Evolutionary conservation across 2,113 vertebrate species (phyloP).

Genomic region (Mixornis gularis): DNA sequence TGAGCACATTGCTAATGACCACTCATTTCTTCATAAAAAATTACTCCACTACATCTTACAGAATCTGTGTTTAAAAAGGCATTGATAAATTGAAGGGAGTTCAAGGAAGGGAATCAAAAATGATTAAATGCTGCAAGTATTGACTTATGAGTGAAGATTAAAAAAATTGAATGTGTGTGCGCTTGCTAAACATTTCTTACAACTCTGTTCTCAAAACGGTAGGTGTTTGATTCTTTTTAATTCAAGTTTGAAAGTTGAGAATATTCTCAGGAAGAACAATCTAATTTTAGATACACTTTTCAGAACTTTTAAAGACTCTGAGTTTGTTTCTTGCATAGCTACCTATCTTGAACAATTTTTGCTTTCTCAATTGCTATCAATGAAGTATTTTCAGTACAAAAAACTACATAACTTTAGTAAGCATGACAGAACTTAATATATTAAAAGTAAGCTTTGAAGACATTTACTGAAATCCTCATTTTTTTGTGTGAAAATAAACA

Average conservation of each 20-base stretch:
- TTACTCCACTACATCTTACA: not conserved
- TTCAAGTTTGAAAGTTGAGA: not conserved
- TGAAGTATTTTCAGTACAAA: not conserved
- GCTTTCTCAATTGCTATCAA: not conserved
- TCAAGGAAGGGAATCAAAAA: conserved; percentile 45
- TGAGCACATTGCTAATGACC: conserved; percentile 16
- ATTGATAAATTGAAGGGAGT: conserved; percentile 49
- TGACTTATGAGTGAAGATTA: conserved; percentile 30
- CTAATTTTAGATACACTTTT: not conserved
- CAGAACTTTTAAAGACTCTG: not conserved
- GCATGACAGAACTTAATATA: not conserved
- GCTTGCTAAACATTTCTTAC: not conserved
- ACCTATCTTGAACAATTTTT: not conserved
- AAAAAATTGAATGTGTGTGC: conserved; percentile 32
- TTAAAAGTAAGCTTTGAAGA: not conserved
- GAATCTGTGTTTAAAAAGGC: conserved; percentile 47
- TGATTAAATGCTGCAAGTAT: conserved; percentile 29
- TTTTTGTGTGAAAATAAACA: not conserved
- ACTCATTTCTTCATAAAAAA: conserved; percentile 33
- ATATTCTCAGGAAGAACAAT: not conserved
- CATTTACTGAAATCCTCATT: not conserved
- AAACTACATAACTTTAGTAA: not conserved
- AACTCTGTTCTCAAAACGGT: not conserved
- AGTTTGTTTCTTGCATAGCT: not conserved
- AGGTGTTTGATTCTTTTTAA: not conserved